Evolutionary conservation across 37 sponge, comb jelly and placozoan genomes (phyloP).

Genomic region (Lycopodina hypogea): DNA sequence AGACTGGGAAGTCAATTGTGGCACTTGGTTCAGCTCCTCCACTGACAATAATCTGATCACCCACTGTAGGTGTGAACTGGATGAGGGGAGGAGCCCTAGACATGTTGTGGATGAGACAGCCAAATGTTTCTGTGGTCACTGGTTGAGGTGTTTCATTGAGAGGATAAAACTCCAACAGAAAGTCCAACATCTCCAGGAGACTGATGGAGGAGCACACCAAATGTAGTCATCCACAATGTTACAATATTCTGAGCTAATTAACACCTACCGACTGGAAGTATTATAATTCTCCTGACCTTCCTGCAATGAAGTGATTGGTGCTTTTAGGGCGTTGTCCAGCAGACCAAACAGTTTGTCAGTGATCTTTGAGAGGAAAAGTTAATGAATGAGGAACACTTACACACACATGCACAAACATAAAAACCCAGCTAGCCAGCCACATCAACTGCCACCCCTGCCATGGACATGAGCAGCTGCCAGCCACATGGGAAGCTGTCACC

Average conservation of each 20-base stretch:
- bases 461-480: no score
- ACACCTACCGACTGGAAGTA: constrained; percentile 31
- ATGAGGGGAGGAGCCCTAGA: neutral
- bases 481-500: neutral
- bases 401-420: no score
- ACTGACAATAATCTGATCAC: neutral
- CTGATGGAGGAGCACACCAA: neutral
- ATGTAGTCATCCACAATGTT: neutral
- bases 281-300: constrained; percentile 26
- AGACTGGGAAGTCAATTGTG: constrained; percentile 14
- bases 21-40: neutral
- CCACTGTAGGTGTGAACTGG: neutral
- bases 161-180: constrained; percentile 10
- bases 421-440: no score
- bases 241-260: neutral
- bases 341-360: constrained; percentile 3
- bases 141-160: neutral
- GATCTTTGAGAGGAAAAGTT: constrained; percentile 15
- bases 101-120: neutral
- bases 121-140: constrained; percentile 2
- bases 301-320: neutral
- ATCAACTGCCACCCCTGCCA: no score
- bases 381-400: neutral
- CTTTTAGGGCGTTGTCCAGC: constrained; percentile 35
- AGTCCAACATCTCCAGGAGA: neutral